A percentile compares a stretch with the other conserved stretches of the same genome.
Conservation (phyloP, 2,888 invertebrate species). For the Drosophila neonasuta region DNA sequence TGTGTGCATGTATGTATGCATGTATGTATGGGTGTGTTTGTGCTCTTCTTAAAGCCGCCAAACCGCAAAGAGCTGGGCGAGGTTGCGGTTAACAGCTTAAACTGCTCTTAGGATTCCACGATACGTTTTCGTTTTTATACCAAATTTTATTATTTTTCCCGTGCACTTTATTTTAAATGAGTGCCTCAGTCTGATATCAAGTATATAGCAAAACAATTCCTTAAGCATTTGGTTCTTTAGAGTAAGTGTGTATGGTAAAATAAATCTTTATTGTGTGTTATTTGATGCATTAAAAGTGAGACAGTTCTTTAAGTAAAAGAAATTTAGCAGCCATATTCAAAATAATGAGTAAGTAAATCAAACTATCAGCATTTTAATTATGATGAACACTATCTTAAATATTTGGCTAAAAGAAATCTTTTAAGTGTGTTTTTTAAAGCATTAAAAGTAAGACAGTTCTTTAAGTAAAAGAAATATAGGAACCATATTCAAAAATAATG, state of each 20-base stretch:
- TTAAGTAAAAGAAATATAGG: too few species aligned
- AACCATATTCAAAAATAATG: too few species aligned
- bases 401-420: too few species aligned
- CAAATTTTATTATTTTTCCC: slow-evolving; percentile 1
- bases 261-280: too few species aligned
- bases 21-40: slow-evolving; percentile 32
- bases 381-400: too few species aligned
- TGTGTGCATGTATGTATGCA: neutral
- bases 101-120: slow-evolving; percentile 21
- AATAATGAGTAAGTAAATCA: too few species aligned
- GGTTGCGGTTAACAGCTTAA: slow-evolving; percentile 40
- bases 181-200: slow-evolving; percentile 4
- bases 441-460: too few species aligned
- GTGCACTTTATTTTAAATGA: neutral
- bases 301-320: too few species aligned
- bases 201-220: neutral
- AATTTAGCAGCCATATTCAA: too few species aligned
- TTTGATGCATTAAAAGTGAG: too few species aligned
- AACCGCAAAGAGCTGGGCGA: slow-evolving; percentile 58
- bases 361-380: too few species aligned
- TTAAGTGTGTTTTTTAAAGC: too few species aligned
- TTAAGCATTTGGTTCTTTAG: neutral
- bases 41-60: slow-evolving; percentile 51
- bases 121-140: slow-evolving; percentile 9
- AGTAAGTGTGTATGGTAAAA: neutral